Evolutionary conservation across 2,888 invertebrate species (phyloP).

Genomic region (Callosobruchus maculatus): DNA sequence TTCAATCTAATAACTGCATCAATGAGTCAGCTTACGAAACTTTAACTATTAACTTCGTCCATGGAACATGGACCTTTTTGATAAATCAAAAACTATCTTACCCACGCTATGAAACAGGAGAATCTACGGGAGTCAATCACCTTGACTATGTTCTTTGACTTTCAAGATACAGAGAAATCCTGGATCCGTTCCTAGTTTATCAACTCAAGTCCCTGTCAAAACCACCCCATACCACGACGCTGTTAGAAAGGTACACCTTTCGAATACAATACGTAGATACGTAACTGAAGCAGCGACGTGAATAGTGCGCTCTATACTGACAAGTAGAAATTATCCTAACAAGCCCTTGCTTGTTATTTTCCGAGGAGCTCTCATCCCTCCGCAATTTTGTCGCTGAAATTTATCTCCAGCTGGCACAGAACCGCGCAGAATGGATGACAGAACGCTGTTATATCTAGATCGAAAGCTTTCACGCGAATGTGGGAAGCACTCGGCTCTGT

Average conservation of each 20-base stretch:
- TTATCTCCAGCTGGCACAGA: not conserved
- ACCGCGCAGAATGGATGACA: slow-evolving; percentile 27
- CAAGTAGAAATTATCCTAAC: not conserved
- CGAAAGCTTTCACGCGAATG: slow-evolving; percentile 34
- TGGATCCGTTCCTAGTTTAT: too few relatives aligned
- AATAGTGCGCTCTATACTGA: not conserved
- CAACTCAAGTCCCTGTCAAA: not conserved
- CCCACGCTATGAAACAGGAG: too few relatives aligned
- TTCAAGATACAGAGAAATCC: too few relatives aligned
- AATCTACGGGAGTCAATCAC: too few relatives aligned
- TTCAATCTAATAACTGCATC: too few relatives aligned
- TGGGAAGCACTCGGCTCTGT: slow-evolving; percentile 38
- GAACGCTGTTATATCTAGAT: slow-evolving; percentile 43
- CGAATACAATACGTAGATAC: not conserved
- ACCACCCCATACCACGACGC: not conserved
- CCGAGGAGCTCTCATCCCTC: not conserved
- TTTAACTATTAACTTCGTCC: too few relatives aligned
- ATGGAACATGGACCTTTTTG: too few relatives aligned
- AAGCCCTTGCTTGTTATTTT: not conserved
- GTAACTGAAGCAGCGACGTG: not conserved
- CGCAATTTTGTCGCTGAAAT: not conserved
- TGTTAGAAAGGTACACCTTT: not conserved
- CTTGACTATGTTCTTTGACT: too few relatives aligned
- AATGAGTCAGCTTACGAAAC: too few relatives aligned
- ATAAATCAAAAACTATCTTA: too few relatives aligned